Conservation (phyloP, 2,797 vertebrate species). For the Danio choprae region DNA sequence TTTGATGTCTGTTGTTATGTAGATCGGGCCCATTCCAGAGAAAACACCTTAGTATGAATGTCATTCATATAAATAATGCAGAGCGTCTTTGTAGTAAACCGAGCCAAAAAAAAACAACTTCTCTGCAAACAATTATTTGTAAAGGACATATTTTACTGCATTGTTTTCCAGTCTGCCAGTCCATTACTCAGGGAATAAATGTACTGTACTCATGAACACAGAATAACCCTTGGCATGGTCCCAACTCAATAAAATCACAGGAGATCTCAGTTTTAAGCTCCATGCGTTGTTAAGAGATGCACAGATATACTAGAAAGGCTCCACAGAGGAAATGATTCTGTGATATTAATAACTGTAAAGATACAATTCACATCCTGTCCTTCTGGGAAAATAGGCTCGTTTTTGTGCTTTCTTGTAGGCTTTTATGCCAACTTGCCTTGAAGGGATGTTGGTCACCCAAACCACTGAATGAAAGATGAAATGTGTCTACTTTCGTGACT, state of each 20-base stretch:
- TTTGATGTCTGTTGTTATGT: slow-evolving; percentile 73
- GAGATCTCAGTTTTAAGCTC: slow-evolving; percentile 18
- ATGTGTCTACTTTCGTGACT: neutral
- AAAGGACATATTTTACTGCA: slow-evolving; percentile 63
- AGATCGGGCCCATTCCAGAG: slow-evolving; percentile 70
- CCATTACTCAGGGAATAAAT: slow-evolving; percentile 60
- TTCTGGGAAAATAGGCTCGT: neutral
- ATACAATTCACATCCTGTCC: slow-evolving; percentile 9
- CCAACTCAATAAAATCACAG: slow-evolving; percentile 54
- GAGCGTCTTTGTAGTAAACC: slow-evolving; percentile 58
- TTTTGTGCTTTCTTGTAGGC: neutral
- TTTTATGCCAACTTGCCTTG: slow-evolving; percentile 1
- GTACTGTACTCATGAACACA: slow-evolving; percentile 50
- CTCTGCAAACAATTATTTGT: slow-evolving; percentile 67
- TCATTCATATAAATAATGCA: slow-evolving; percentile 74
- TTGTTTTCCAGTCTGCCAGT: slow-evolving; percentile 60
- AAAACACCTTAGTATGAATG: slow-evolving; percentile 62
- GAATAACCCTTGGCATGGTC: slow-evolving; percentile 42
- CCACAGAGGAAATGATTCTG: neutral
- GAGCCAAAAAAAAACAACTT: slow-evolving; percentile 66
- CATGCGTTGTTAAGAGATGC: slow-evolving; percentile 4
- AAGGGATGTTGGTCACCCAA: slow-evolving; percentile 29
- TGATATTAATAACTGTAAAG: slow-evolving; percentile 12
- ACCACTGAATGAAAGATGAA: slow-evolving; percentile 4
- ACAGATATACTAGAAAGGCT: slow-evolving; percentile 19